Evolutionary conservation across 2,888 invertebrate species (phyloP), one percentile per base, ranked within the genome.

Genomic region (Drosophila rubida): DNA sequence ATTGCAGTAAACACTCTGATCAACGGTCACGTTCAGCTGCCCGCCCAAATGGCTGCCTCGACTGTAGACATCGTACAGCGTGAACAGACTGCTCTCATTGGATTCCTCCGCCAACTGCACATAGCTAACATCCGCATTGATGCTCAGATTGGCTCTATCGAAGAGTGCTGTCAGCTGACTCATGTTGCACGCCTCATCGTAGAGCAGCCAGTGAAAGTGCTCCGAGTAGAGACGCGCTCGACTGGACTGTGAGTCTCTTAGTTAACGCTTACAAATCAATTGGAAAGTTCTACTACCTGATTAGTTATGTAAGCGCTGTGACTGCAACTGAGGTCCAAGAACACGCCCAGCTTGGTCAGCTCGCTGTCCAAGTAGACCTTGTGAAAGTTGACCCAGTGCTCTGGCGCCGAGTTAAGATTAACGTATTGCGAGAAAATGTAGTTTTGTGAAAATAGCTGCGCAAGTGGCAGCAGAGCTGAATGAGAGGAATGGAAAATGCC

Each of bases 21-120:
- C 89, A 1, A 82, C 41, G 0, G 91, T 91, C 23, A 91, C 75
- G 61, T 92, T 92, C 0, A 92, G 64, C 23, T 75, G 62, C 0
- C 91, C 92, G 11, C 92, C 92, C 49, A 90, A 53, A 27, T 78
- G 75, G 32, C 81, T 85, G 1, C 92, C 92, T 37, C 89, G 90
- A 42, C 91, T 91, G 60, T 91, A 92, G 7, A 91, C 83, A 78
- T 92, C 92, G 45, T 87, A 90, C 8, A 88, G 62, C 0, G 73
- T 63, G 25, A 76, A 86, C 0, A 69, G 14, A 0, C 60, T 61
- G 0, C 46, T 22, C 0, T 3, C 4, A 0, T n/a, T 3, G 0
- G 7, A 9, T 0, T 19, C 42, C 14, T 63, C 39, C 9, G 13
- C 27, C 4, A 30, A 14, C 7, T 60, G 45, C 0, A 83, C 73